phyloP scores from a whole-genome alignment of 2,797 vertebrate genomes.

The Nannoperca australis region DNA sequence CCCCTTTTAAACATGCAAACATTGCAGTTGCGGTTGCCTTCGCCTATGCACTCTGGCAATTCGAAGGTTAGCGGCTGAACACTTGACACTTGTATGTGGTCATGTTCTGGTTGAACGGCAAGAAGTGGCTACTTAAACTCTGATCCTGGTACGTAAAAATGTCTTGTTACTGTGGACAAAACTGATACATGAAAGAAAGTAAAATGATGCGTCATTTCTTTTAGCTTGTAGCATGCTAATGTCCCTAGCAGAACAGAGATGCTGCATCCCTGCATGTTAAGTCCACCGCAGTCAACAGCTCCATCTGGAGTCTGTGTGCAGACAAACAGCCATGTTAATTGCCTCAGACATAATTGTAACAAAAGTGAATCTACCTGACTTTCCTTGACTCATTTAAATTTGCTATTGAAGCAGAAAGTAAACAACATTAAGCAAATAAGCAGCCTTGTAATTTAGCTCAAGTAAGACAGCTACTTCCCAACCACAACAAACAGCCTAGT shows the following conservation, averaged over 20 bases:
- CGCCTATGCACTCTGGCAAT: background rate
- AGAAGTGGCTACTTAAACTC: background rate
- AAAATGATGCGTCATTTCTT: background rate
- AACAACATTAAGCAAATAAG: slow-evolving; percentile 12
- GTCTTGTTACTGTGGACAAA: background rate
- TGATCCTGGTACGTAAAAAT: background rate
- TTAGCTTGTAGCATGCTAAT: background rate
- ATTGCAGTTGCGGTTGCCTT: background rate
- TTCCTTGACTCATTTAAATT: slow-evolving; percentile 4
- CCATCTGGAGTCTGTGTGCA: slow-evolving; percentile 50
- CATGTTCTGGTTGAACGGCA: background rate
- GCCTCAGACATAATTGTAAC: background rate
- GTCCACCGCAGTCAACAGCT: slow-evolving; percentile 23
- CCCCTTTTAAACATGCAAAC: background rate
- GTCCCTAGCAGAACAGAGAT: background rate
- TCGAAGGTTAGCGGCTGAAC: background rate
- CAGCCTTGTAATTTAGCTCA: background rate
- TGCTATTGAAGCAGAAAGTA: slow-evolving; percentile 13
- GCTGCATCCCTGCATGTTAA: background rate
- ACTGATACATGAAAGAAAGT: too few species aligned
- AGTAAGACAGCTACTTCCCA: background rate
- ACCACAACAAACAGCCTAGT: background rate
- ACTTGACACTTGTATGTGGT: background rate
- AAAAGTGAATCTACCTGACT: background rate
- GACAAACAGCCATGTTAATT: slow-evolving; percentile 4